Evolutionary conservation across 2,888 invertebrate genomes (phyloP).

Genomic region (Gastrophysa polygoni): DNA sequence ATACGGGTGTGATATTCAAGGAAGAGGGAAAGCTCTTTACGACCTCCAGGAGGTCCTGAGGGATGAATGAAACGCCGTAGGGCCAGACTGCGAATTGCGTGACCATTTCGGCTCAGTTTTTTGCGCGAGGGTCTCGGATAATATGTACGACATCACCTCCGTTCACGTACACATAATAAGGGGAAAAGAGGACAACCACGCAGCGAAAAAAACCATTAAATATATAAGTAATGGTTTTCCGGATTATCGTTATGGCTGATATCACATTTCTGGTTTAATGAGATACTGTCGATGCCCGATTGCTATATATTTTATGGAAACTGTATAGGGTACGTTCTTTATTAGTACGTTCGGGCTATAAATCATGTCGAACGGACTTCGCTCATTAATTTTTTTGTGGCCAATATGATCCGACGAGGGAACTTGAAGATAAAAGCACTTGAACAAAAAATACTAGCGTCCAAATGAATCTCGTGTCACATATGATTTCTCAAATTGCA

Average conservation of each 20-base stretch:
- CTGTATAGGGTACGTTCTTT: constrained; percentile 25
- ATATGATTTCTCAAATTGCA: too few relatives aligned
- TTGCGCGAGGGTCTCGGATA: constrained; percentile 51
- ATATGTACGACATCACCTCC: constrained; percentile 49
- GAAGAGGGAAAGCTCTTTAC: constrained; percentile 52
- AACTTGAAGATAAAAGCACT: too few relatives aligned
- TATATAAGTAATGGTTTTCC: constrained; percentile 50
- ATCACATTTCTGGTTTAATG: constrained; percentile 49
- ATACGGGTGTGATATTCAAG: constrained; percentile 52
- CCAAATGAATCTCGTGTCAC: too few relatives aligned
- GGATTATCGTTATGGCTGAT: constrained; percentile 49
- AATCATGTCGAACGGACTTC: constrained; percentile 24
- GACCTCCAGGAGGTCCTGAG: constrained; percentile 52
- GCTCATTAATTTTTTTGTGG: too few relatives aligned
- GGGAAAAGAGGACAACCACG: constrained; percentile 37
- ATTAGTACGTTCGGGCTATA: constrained; percentile 26
- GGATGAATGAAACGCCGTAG: constrained; percentile 57
- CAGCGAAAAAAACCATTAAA: constrained; percentile 48
- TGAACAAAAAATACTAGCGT: too few relatives aligned
- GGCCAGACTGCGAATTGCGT: constrained; percentile 56
- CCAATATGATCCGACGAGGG: too few relatives aligned
- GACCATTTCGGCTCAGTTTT: constrained; percentile 56
- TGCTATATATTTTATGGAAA: constrained; percentile 35
- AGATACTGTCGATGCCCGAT: constrained; percentile 40
- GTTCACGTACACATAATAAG: constrained; percentile 48